Evolutionary conservation across 2,797 vertebrate species (phyloP).

Genomic region (Thalassophryne amazonica): DNA sequence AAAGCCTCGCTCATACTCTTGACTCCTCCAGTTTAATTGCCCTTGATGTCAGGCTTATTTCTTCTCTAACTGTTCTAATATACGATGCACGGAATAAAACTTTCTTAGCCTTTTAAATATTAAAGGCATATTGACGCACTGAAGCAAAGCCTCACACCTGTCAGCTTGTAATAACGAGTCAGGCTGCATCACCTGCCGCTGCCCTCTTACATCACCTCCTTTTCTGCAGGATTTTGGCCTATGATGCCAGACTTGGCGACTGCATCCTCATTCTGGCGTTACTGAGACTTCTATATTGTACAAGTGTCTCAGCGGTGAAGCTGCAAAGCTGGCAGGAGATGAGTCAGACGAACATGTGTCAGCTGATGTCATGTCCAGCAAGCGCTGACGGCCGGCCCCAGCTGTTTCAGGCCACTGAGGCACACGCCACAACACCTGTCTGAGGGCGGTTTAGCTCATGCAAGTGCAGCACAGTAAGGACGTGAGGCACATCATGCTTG

Average conservation of each 20-base stretch:
- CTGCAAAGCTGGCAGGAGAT: conserved; percentile 53
- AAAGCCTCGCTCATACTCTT: conserved; percentile 49
- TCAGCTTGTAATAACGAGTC: conserved; percentile 44
- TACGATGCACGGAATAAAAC: conserved; percentile 25
- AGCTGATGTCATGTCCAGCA: conserved; percentile 77
- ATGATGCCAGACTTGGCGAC: conserved; percentile 4
- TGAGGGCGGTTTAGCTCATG: conserved; percentile 48
- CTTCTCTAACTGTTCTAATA: conserved; percentile 36
- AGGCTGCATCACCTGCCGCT: conserved; percentile 39
- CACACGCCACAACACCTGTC: conserved; percentile 67
- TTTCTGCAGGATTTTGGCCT: conserved; percentile 13
- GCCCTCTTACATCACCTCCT: conserved; percentile 44
- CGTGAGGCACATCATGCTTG: conserved; percentile 41
- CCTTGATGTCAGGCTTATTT: conserved; percentile 51
- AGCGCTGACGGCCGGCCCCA: conserved; percentile 65
- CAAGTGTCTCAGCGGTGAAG: conserved; percentile 46
- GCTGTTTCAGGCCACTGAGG: conserved; percentile 65
- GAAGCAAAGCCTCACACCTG: conserved; percentile 43
- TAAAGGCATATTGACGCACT: conserved; percentile 35
- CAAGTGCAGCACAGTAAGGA: conserved; percentile 42
- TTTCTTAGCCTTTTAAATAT: conserved; percentile 22
- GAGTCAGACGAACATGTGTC: conserved; percentile 77
- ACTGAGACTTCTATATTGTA: conserved; percentile 17
- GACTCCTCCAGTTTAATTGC: conserved; percentile 56
- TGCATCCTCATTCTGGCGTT: conserved; percentile 10